phyloP scores from a whole-genome alignment of 1,140 invertebrate species.

The Thaumatotibia leucotreta region DNA sequence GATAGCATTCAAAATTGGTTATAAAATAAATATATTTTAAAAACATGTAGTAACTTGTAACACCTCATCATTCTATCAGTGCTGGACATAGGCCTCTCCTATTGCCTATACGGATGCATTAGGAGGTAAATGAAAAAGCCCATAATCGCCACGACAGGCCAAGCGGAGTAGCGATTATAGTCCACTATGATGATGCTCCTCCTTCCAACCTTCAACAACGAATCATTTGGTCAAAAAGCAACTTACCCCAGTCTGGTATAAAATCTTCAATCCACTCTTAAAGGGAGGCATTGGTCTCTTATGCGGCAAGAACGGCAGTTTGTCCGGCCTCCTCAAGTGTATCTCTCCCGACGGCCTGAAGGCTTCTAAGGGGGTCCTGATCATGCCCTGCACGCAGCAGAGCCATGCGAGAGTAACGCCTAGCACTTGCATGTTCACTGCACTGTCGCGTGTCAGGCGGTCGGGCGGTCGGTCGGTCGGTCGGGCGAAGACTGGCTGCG shows the following conservation, averaged over 20 bases:
- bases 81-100: too few species aligned
- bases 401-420: conserved; percentile 47
- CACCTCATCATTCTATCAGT: too few species aligned
- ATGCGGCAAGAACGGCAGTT: conserved; percentile 56
- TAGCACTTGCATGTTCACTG: conserved; percentile 58
- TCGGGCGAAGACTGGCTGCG: conserved; percentile 54
- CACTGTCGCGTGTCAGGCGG: conserved; percentile 30
- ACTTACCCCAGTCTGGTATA: conserved; percentile 70
- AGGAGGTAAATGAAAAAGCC: too few species aligned
- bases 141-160: too few species aligned
- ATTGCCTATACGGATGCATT: too few species aligned
- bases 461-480: conserved; percentile 34
- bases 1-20: too few species aligned
- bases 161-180: too few species aligned
- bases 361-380: conserved; percentile 64
- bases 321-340: conserved; percentile 60
- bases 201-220: too few species aligned
- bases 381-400: conserved; percentile 47
- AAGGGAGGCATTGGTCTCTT: conserved; percentile 42
- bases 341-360: conserved; percentile 62
- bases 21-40: too few species aligned
- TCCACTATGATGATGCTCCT: too few species aligned
- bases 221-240: neutral
- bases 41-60: too few species aligned
- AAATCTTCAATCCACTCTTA: conserved; percentile 59